A percentile compares a stretch with the other conserved stretches of the same genome.
Evolutionary conservation across 2,797 vertebrate species (phyloP).

Genomic region (Spinibarbus caldwelli): DNA sequence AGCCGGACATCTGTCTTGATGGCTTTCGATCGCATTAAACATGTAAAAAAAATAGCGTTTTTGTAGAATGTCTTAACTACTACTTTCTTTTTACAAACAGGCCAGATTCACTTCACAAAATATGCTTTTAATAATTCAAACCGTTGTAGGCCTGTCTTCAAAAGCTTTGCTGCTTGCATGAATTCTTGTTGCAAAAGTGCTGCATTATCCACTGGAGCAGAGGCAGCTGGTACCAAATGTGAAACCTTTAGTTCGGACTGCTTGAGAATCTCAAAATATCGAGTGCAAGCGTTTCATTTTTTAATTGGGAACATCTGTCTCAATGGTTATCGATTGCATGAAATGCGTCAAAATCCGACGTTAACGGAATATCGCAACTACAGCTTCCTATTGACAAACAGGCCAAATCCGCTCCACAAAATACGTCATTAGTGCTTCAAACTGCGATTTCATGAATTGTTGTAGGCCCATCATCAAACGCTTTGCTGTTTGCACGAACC

Average conservation of each 20-base stretch:
- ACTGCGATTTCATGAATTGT: conserved; percentile 51
- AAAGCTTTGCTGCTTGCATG: background rate
- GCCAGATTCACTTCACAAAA: conserved; percentile 29
- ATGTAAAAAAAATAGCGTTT: conserved; percentile 6
- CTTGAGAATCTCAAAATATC: conserved; percentile 38
- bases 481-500: background rate
- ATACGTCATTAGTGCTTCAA: conserved; percentile 39
- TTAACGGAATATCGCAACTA: background rate
- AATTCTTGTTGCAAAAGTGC: background rate
- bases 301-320: no score
- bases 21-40: conserved; percentile 33
- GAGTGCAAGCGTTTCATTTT: background rate
- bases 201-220: conserved; percentile 8
- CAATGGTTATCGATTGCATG: no score
- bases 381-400: conserved; percentile 44
- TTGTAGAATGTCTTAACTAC: background rate
- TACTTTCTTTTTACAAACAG: conserved; percentile 46
- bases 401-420: conserved; percentile 34
- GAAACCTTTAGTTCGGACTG: background rate
- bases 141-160: conserved; percentile 24
- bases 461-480: conserved; percentile 1
- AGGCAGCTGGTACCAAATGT: conserved; percentile 16
- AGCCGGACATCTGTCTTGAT: conserved; percentile 43
- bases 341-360: no score
- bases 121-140: conserved; percentile 40